Evolutionary conservation across 2,888 invertebrate genomes (phyloP), one percentile per base, ranked within the genome.

Genomic region (Anthophora plumipes): DNA sequence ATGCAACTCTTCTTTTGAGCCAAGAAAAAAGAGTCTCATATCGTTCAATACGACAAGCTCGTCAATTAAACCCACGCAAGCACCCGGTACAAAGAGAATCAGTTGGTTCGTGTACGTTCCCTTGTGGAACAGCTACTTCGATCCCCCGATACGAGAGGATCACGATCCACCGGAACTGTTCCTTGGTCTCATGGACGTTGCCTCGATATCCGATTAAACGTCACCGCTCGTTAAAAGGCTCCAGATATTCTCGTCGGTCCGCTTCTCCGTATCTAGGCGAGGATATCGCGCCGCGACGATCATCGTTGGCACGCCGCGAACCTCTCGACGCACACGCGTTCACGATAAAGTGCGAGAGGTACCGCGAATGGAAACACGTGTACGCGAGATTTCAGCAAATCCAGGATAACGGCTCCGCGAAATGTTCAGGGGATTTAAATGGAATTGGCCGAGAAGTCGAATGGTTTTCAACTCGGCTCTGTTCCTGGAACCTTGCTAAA

Each of bases 371-470:
- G 61, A 67, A 67, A 82, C 82, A 78, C 83, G 72, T 83, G 73
- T 73, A 70, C 72, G 31, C 57, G 61, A 66, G 73, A 71, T 82
- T 79, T 78, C 77, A 52, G 77, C 69, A 88, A 89, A 87, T 87
- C 86, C 87, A 41, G 82, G 84, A 84, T 89, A 89, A 89, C 86
- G 81, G 82, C 71, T 68, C 75, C 37, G 77, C 85, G 78, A 76
- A 81, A 85, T 88, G 87, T 83, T 75, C n/a, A 69, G 79, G 73
- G 68, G 82, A 86, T 89, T 84, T 82, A 82, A 85, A 81, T 82
- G 82, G 80, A 89, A 87, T 89, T 82, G 84, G 83, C 64, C 84
- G 85, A 85, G 83, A 81, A 89, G 82, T 88, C 89, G 81, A 89
- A 86, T 83, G 76, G 63, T 84, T 80, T 86, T 78, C 75, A 66